These are phyloP conservation scores for Junonia oenone DNA, from an alignment of 2,888 invertebrate genomes.

Conservation along the genomic window DNA sequence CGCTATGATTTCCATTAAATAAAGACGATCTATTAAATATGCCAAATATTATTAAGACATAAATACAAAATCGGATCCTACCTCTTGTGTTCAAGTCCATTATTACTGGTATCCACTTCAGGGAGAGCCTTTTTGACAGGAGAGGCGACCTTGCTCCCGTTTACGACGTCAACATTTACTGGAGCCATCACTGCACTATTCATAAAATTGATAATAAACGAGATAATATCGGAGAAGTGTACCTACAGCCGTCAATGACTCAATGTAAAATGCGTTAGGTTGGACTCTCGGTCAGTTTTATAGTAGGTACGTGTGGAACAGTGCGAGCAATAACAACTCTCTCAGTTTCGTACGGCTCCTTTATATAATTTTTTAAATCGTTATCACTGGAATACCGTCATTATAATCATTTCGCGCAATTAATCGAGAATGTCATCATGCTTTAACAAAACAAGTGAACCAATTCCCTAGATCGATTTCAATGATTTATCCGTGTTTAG, in stretches of 20 bases:
- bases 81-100: slow-evolving; percentile 40
- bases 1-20: background rate
- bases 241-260: slow-evolving; percentile 52
- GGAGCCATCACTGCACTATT: slow-evolving; percentile 66
- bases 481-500: too few relatives aligned
- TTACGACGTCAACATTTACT: slow-evolving; percentile 56
- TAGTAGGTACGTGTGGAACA: slow-evolving; percentile 43
- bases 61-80: slow-evolving; percentile 33
- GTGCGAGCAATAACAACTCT: slow-evolving; percentile 30
- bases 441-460: slow-evolving; percentile 20
- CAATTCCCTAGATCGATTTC: slow-evolving; percentile 16
- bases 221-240: slow-evolving; percentile 40
- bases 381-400: slow-evolving; percentile 28
- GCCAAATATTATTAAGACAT: background rate
- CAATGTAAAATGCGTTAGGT: slow-evolving; percentile 54
- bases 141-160: slow-evolving; percentile 47
- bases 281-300: slow-evolving; percentile 50
- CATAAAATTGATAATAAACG: slow-evolving; percentile 30
- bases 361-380: slow-evolving; percentile 16
- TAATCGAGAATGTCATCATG: slow-evolving; percentile 9
- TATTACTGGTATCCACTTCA: slow-evolving; percentile 60
- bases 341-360: slow-evolving; percentile 26
- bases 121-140: slow-evolving; percentile 58
- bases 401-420: slow-evolving; percentile 6
- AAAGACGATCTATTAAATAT: background rate